Base-by-base conservation (phyloP, 1,140 invertebrate genomes). In the Brachionus angularis region DNA sequence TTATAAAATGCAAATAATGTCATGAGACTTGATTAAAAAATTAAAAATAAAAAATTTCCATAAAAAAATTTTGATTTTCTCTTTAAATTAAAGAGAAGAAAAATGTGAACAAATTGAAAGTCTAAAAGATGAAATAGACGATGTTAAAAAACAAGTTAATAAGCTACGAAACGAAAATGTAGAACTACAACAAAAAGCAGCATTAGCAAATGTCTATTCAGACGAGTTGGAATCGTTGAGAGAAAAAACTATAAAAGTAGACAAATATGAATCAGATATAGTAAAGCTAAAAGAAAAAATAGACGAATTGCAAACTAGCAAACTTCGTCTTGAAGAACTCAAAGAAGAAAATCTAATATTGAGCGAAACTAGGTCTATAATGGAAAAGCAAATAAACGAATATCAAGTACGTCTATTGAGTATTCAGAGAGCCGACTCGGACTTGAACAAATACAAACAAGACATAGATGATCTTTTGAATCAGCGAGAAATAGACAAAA, bases 291-390 rank as follows among this genome's bases (percentile, higher is more conserved):
- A 53, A 25, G 46, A 70, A 25, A 36, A 36, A 27, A 27, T 70
- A 5, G 44, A 70, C 21, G 64, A 70, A 53, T 25, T 36, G 12
- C 33, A 70, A 23, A 16, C 46, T 14, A 39, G 18, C 27, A 34
- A 18, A 21, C 25, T 14, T 70, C 46, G 36, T 10, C 18, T 70
- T 21, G 64, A 67, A 4, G 62, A 67, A 23, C 18, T 67, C 5
- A 67, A 67, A 46, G 47, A 67, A 36, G 62, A 67, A 27, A 67
- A 67, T 67, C 25, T 67, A 34, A 67, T 67, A 27, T 42, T 67
- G 23, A 34, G 62, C 23, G 62, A 67, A 36, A 67, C 62, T 14
- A 33, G 47, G 18, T 25, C 62, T 23, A 33, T 67, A 4, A 67
- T 67, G 62, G 62, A 67, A 67, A 67, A 67, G 29, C 42, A 67